Evolutionary conservation across 2,113 vertebrate genomes (phyloP), one percentile per base, ranked within the genome.

Genomic region (Polypterus bichir): DNA sequence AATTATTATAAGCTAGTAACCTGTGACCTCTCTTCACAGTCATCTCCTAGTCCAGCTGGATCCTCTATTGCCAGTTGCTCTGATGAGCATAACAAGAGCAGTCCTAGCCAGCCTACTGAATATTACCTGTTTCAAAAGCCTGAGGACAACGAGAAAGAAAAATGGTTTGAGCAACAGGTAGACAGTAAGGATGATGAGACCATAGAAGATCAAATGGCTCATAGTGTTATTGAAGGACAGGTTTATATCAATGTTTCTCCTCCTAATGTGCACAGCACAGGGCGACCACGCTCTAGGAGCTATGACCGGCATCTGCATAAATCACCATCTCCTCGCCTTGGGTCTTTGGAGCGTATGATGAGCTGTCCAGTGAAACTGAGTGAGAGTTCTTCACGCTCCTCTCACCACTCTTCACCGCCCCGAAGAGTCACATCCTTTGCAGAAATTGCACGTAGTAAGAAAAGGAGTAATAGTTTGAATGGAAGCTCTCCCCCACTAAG

Each of bases 1-100:
- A 98, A 99, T 81, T 99, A 99, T 69, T 99, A 99, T 60, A 98
- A 97, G 66, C 81, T 99, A 74, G 96, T 99, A 62, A 97, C 94
- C 0, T 98, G 95, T 53, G 96, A 99, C 77, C 78, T 99, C 61
- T 97, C 94, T 10, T 93, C 94, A 49, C 95, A 97, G 66, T 98
- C 95, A 1, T 94, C 96, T 1, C 93, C 94, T 2, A 97, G 93
- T 70, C 95, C 93, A 0, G 92, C 79, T 0, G 92, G 90, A 56
- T 97, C 95, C 7, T 94, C 95, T 1, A 88, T 90, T 71, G 90
- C 94, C 66, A 97, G 95, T 76, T 95, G 93, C 78, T 97, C 93
- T 0, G 92, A 94, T 53, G 94, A 97, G 61, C 90, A 88, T 68
- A 86, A 88, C 79, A 89, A 87, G 75, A 86, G 82, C 48, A 97